Base-by-base conservation (phyloP, 2,888 invertebrate genomes). In the Phoenoteleia sp. region DNA sequence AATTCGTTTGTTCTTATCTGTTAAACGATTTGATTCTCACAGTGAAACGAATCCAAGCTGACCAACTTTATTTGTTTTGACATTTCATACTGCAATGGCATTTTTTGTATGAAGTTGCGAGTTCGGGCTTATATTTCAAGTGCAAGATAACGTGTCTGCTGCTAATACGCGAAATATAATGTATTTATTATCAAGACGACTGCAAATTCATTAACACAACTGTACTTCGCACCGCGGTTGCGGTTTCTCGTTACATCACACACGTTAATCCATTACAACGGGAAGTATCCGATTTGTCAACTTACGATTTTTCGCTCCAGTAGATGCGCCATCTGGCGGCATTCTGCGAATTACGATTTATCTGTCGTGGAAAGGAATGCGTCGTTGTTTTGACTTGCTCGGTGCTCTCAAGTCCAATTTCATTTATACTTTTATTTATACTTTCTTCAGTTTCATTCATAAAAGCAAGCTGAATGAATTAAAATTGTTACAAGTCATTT, bases 201-300 rank as follows among this genome's bases (percentile, higher is more conserved):
- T 72, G 66, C 72, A 66, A 21, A 58, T 72, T 80, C 72, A 80
- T 80, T 80, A 58, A 58, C 72, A 54, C 69, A 21, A 45, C 39
- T 27, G 56, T 39, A 47, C 54, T 47, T 45, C 9, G 25, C 19
- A 29, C 19, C 64, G 42, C 42, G 62, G 52, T 79, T 64, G 79
- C 56, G 79, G 79, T 62, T 54, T 64, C 25, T 5, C 52, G 29
- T 79, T 79, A 42, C 79, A 58, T 72, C 66, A 67, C 52, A 17
- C 39, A 52, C n/a, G 80, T 66, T 66, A 74, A 66, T 72, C 45
- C 80, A 49, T 67, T 54, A 42, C 66, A 42, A 56, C 54, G 64
- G 49, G 58, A 47, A 6, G 64, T 19, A 15, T 49, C 49, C 19
- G 80, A 47, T 80, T 72, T 72, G 81, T 80, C 80, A 56, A 47